phyloP scores from a whole-genome alignment of 2,888 invertebrate species.

The Drosophila neonasuta region DNA sequence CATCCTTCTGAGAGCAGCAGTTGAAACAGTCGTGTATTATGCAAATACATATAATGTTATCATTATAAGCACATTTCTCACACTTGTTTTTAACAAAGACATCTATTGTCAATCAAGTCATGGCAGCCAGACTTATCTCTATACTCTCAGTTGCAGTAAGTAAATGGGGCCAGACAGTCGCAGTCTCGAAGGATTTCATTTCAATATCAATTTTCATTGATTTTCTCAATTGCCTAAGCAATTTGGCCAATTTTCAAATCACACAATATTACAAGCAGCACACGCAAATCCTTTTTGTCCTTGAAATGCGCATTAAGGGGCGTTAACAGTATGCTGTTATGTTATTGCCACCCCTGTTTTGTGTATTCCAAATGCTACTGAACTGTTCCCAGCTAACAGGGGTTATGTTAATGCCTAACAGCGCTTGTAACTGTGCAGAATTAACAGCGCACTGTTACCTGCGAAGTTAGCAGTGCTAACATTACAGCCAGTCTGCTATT shows the following conservation, averaged over 20 bases:
- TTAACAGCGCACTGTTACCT: constrained; percentile 10
- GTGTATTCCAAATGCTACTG: constrained; percentile 31
- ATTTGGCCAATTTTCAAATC: constrained; percentile 45
- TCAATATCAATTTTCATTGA: constrained; percentile 46
- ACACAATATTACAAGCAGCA: neutral
- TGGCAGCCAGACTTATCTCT: constrained; percentile 4
- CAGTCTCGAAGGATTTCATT: constrained; percentile 25
- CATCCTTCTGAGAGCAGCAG: neutral
- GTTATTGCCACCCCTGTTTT: constrained; percentile 30
- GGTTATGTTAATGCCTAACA: constrained; percentile 20
- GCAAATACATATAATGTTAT: constrained; percentile 20
- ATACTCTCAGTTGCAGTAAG: constrained; percentile 1
- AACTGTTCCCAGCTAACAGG: constrained; percentile 59
- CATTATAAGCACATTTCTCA: constrained; percentile 23
- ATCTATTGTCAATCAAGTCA: constrained; percentile 28
- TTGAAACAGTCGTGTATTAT: constrained; percentile 19
- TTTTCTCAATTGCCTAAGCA: constrained; percentile 48
- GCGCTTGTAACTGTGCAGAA: neutral
- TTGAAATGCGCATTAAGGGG: constrained; percentile 22
- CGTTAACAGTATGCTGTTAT: constrained; percentile 9
- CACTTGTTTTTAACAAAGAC: constrained; percentile 3
- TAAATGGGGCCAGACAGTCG: constrained; percentile 20
- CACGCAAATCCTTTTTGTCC: constrained; percentile 24
- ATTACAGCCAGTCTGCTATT: neutral
- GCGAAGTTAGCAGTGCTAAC: neutral